Percentiles rank a stretch among this genome's conserved stretches.
phyloP scores from a whole-genome alignment of 2,888 invertebrate species.

The Fabriciana adippe region DNA sequence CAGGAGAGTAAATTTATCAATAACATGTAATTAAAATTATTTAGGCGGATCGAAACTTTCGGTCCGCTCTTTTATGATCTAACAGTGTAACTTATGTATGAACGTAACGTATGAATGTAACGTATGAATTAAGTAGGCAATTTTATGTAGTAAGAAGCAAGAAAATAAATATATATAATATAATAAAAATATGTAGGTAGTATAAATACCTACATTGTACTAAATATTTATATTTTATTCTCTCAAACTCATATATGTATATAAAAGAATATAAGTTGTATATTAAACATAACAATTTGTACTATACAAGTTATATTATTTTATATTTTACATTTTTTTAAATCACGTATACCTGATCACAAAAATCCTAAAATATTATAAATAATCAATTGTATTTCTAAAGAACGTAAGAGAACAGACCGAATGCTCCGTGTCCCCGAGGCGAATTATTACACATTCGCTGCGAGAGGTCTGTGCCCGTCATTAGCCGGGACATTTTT shows the following conservation, averaged over 20 bases:
- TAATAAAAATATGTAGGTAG: not conserved
- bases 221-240: no score
- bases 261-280: not conserved
- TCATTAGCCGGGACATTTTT: constrained; percentile 79
- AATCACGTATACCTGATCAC: no score
- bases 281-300: no score
- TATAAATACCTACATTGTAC: not conserved
- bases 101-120: no score
- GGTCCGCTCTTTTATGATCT: constrained; percentile 30
- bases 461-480: constrained; percentile 73
- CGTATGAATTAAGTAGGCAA: no score
- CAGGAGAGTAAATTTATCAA: constrained; percentile 77
- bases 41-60: constrained; percentile 57
- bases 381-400: no score
- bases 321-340: no score
- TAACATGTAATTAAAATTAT: constrained; percentile 82
- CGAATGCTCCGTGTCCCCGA: constrained; percentile 56
- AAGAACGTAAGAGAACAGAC: not conserved
- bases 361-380: no score
- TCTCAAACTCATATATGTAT: not conserved
- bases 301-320: no score
- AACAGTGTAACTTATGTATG: not conserved
- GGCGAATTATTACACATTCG: constrained; percentile 79
- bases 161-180: not conserved
- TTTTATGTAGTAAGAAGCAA: not conserved